Percentiles rank a stretch among this genome's conserved stretches.
Evolutionary conservation across 2,113 vertebrate genomes (phyloP).

Genomic region (Notothenia coriiceps): DNA sequence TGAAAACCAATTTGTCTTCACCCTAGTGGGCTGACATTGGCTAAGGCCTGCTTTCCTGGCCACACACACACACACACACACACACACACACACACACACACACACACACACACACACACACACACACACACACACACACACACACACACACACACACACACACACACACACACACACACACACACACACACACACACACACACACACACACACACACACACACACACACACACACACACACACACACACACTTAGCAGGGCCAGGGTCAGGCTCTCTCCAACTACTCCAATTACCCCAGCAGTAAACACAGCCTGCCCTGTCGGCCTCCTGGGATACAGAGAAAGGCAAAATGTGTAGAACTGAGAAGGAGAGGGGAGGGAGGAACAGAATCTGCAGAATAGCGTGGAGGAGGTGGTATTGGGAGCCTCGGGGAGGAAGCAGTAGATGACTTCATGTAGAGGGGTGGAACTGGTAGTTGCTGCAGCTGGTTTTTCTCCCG

Average conservation of each 20-base stretch:
- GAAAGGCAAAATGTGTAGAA: slow-evolving; percentile 61
- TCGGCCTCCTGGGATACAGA: slow-evolving; percentile 67
- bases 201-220: slow-evolving; percentile 17
- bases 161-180: slow-evolving; percentile 6
- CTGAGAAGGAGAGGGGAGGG: slow-evolving; percentile 33
- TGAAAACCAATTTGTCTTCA: slow-evolving; percentile 79
- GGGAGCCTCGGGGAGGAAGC: slow-evolving; percentile 55
- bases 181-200: slow-evolving; percentile 11
- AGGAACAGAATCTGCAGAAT: background rate
- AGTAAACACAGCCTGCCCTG: slow-evolving; percentile 76
- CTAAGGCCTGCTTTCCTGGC: slow-evolving; percentile 68
- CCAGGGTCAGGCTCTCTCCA: slow-evolving; percentile 70
- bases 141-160: slow-evolving; percentile 27
- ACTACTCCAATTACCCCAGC: slow-evolving; percentile 81
- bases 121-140: background rate
- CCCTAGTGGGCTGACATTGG: slow-evolving; percentile 77
- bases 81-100: slow-evolving; percentile 1
- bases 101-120: slow-evolving; percentile 24
- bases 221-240: background rate
- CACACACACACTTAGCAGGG: slow-evolving; percentile 38
- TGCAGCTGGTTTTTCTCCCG: slow-evolving; percentile 67
- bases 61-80: slow-evolving; percentile 63
- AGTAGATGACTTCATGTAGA: slow-evolving; percentile 68
- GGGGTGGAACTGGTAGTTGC: slow-evolving; percentile 63
- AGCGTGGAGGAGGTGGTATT: slow-evolving; percentile 27